A percentile compares a stretch with the other conserved stretches of the same genome.
These are phyloP conservation scores for Perizoma flavofasciatum DNA, from an alignment of 2,888 invertebrate genomes.

Conservation along the genomic window DNA sequence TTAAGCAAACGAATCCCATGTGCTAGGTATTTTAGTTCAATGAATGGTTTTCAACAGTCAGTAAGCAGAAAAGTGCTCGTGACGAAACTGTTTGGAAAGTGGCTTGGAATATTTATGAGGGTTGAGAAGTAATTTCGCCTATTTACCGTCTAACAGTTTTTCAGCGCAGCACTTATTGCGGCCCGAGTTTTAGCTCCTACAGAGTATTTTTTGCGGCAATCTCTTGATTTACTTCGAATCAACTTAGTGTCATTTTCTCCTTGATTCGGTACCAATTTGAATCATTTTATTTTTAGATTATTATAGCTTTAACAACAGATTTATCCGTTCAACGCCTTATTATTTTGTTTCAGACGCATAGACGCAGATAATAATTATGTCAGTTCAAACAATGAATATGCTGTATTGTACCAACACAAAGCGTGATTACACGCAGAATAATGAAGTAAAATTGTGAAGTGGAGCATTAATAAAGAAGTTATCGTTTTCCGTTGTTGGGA, in stretches of 20 bases:
- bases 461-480: no score
- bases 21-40: no score
- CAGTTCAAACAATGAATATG: no score
- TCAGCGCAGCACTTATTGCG: slow-evolving; percentile 20
- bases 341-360: no score
- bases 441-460: no score
- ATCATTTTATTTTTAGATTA: background rate
- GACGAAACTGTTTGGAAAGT: slow-evolving; percentile 10
- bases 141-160: slow-evolving; percentile 26
- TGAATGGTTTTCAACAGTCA: background rate
- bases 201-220: slow-evolving; percentile 2
- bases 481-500: no score
- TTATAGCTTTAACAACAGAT: no score
- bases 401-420: no score
- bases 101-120: slow-evolving; percentile 23
- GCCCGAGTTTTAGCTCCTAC: slow-evolving; percentile 4
- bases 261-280: background rate
- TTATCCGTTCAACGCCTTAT: no score
- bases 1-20: no score
- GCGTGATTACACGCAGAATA: no score
- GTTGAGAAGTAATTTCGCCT: slow-evolving; percentile 23
- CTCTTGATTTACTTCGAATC: slow-evolving; percentile 9
- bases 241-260: background rate
- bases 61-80: slow-evolving; percentile 1
- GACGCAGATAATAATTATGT: no score